Conservation (phyloP, 2,797 vertebrate genomes). For the Cyclopterus lumpus region DNA sequence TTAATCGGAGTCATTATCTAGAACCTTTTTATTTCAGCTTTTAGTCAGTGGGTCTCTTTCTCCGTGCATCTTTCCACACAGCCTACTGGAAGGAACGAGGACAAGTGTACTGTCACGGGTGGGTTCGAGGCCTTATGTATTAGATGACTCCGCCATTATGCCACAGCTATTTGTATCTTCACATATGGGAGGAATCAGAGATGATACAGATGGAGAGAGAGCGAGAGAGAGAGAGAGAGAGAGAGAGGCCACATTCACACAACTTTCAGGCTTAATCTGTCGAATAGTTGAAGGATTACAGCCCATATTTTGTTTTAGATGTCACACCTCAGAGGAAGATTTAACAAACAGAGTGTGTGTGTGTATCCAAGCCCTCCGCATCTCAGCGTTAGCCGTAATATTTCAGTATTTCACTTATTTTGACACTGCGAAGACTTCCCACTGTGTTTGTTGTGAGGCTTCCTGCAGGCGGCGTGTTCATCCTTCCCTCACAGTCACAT, state of each 20-base stretch:
- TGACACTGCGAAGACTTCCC: slow-evolving; percentile 1
- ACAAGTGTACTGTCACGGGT: too few relatives aligned
- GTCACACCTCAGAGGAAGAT: slow-evolving; percentile 16
- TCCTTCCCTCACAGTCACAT: slow-evolving; percentile 7
- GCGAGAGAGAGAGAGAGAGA: too few relatives aligned
- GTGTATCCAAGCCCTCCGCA: background rate
- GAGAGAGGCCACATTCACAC: background rate
- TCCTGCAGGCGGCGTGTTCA: background rate
- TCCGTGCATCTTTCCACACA: background rate
- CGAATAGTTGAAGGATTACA: slow-evolving; percentile 1
- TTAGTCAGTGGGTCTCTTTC: background rate
- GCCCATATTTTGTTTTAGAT: background rate
- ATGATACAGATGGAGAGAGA: background rate
- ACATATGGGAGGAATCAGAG: background rate
- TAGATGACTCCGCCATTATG: slow-evolving; percentile 27
- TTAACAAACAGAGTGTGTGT: background rate
- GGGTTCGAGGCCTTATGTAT: background rate
- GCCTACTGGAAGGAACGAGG: background rate
- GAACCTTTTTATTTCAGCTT: background rate
- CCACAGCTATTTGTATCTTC: background rate
- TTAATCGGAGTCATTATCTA: background rate
- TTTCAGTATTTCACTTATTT: background rate
- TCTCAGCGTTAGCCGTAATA: background rate
- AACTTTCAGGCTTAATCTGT: slow-evolving; percentile 12
- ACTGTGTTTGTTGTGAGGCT: slow-evolving; percentile 15